A percentile compares a stretch with the other conserved stretches of the same genome.
phyloP scores from a whole-genome alignment of 2,113 vertebrate species.

The Menura novaehollandiae region DNA sequence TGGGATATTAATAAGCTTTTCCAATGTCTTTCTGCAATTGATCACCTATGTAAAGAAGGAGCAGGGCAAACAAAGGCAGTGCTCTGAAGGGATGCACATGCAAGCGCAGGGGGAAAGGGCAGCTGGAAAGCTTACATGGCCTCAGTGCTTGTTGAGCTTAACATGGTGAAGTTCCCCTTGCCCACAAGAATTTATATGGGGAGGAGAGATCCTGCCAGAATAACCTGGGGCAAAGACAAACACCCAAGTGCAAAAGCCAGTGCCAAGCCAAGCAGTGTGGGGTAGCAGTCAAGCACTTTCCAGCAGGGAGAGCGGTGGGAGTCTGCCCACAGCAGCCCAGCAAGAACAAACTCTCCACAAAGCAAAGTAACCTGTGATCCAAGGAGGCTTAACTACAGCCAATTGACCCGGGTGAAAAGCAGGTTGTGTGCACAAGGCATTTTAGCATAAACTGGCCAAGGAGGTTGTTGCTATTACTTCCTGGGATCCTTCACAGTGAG shows the following conservation, averaged over 20 bases:
- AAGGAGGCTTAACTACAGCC: background rate
- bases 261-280: constrained; percentile 22
- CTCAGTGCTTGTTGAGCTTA: background rate
- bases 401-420: background rate
- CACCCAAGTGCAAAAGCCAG: background rate
- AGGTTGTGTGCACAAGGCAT: background rate
- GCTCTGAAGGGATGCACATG: background rate
- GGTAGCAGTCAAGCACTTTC: background rate
- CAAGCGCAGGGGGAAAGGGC: background rate
- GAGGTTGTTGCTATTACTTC: background rate
- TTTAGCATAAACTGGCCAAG: background rate
- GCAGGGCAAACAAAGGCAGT: background rate
- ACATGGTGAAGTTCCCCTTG: background rate
- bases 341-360: background rate
- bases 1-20: background rate
- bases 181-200: constrained; percentile 30
- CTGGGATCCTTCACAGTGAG: background rate
- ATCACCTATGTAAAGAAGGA: no score
- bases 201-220: background rate
- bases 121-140: background rate
- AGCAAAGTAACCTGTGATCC: background rate
- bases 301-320: background rate
- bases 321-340: background rate
- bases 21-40: background rate
- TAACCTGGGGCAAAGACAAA: constrained; percentile 1